These are phyloP conservation scores for Loris lydekkerianus DNA, from an alignment of 2,797 vertebrate genomes.

Conservation along the genomic window DNA sequence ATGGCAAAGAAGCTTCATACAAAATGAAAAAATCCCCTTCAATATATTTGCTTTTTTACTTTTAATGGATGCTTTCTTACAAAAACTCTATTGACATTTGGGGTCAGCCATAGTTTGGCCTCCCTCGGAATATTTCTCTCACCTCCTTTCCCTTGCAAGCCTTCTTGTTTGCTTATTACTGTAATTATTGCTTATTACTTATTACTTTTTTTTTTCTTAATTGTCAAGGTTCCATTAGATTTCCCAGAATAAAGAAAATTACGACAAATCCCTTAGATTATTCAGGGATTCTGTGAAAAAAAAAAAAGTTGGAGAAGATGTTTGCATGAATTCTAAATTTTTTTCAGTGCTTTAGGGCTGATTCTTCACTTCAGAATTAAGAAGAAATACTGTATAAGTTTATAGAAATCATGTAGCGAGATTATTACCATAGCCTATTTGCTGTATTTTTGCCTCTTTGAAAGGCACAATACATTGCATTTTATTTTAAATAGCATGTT, in stretches of 20 bases:
- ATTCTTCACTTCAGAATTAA: background rate
- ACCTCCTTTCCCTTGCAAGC: background rate
- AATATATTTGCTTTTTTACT: background rate
- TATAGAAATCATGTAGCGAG: constrained; percentile 14
- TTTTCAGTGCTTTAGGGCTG: background rate
- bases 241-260: constrained; percentile 13
- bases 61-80: background rate
- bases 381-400: background rate
- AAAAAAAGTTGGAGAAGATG: background rate
- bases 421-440: background rate
- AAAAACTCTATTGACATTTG: background rate
- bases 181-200: no score
- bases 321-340: background rate
- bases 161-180: background rate
- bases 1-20: background rate
- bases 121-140: background rate
- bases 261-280: background rate
- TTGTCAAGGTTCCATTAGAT: background rate
- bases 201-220: background rate
- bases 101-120: no score
- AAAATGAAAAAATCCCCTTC: background rate
- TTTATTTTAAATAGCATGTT: constrained; percentile 52
- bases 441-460: background rate
- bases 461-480: background rate
- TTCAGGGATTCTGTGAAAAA: background rate